Percentiles rank a stretch among this genome's conserved stretches.
phyloP scores from a whole-genome alignment of 2,888 invertebrate genomes.

The Antheraea yamamai region DNA sequence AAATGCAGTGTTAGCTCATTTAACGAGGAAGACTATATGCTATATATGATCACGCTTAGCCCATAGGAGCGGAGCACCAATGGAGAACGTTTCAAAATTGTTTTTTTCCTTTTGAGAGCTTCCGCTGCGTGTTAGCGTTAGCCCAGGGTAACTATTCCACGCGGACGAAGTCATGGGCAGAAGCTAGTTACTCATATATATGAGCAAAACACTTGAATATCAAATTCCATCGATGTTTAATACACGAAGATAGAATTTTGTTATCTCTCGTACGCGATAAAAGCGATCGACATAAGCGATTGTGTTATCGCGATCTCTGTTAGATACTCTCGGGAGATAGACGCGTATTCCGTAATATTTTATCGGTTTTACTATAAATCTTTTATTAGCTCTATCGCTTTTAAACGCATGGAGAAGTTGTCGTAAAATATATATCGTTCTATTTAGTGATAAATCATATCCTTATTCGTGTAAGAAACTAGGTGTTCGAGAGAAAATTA shows the following conservation, averaged over 20 bases:
- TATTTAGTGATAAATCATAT: neutral
- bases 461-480: neutral
- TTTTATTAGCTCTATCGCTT: neutral
- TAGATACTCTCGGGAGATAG: slow-evolving; percentile 22
- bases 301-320: slow-evolving; percentile 24
- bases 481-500: no score
- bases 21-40: no score
- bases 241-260: slow-evolving; percentile 28
- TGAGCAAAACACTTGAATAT: neutral
- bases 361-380: neutral
- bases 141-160: no score
- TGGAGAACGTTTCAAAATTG: no score
- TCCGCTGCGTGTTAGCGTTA: no score
- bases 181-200: no score
- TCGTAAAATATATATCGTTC: neutral
- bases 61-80: no score
- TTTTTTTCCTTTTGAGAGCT: no score
- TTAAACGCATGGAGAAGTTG: neutral
- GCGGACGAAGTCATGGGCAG: no score
- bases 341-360: slow-evolving; percentile 7
- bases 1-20: no score
- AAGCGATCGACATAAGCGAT: slow-evolving; percentile 32
- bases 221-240: slow-evolving; percentile 25
- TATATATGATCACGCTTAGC: no score
- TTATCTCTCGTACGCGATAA: slow-evolving; percentile 28